Evolutionary conservation across 2,797 vertebrate species (phyloP), one percentile per base, ranked within the genome.

Genomic region (Babyrousa celebensis): DNA sequence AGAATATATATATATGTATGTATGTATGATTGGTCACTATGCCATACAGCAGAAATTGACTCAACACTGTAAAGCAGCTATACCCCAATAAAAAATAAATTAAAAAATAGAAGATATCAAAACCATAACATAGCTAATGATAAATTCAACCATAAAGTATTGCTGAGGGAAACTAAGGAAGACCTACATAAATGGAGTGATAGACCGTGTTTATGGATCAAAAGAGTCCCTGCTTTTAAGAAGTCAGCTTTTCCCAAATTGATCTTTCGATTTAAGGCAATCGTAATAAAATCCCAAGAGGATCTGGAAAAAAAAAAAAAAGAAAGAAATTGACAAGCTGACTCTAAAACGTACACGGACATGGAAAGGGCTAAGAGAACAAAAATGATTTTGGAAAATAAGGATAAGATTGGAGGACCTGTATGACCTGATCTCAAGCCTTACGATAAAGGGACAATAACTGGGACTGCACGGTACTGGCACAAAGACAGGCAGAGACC

Each of bases 361-460:
- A 52, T 36, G n/a, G 16, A 71, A 32, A 56, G 58, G 12, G 21
- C n/a, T 40, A 84, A 36, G 58, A 23, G 17, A 54, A 48, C 6
- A 36, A 65, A 79, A 71, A 56, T 18, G 12, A 20, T 23, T 63
- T 43, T n/a, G 58, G 56, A 65, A 71, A 93, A 72, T n/a, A 80
- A 80, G 67, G 25, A 56, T 18, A 15, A 82, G 27, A 25, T 17
- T 3, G 32, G 85, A 48, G 21, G 21, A 18, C 16, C 23, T 56
- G 11, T 0, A 10, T 23, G 43, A 36, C 25, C 68, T 0, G 32
- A 43, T 58, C 56, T 58, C 43, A 18, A 54, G 14, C 60, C 10
- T 14, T n/a, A 16, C 4, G 7, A 2, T 9, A 14, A 80, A 80
- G 58, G 0, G 1, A 2, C 9, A 17, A 52, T 17, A 3, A 21